These are phyloP conservation scores for Bubalus kerabau DNA, from an alignment of 2,113 vertebrate genomes.

Conservation along the genomic window DNA sequence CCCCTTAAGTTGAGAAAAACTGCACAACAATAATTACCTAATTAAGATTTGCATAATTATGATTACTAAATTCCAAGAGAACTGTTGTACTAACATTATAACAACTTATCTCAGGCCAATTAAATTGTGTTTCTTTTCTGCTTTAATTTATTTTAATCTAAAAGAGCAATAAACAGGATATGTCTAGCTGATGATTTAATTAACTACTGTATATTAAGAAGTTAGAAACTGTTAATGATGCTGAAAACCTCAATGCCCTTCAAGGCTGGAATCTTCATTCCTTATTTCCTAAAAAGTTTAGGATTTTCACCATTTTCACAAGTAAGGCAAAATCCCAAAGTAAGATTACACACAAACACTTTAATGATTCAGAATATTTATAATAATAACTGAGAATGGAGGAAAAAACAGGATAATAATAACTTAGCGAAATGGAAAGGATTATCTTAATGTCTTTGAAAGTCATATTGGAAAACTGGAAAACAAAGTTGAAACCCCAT, in stretches of 20 bases:
- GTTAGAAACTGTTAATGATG: constrained; percentile 65
- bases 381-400: not conserved
- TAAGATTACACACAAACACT: not conserved
- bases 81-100: constrained; percentile 72
- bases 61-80: constrained; percentile 79
- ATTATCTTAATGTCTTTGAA: not conserved
- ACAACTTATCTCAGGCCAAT: constrained; percentile 74
- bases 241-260: constrained; percentile 59
- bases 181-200: constrained; percentile 77
- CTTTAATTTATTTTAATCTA: constrained; percentile 76
- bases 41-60: constrained; percentile 82
- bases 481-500: not conserved
- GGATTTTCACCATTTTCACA: constrained; percentile 27
- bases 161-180: constrained; percentile 69
- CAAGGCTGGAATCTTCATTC: not conserved
- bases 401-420: not conserved
- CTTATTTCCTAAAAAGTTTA: not conserved
- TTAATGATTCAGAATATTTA: not conserved
- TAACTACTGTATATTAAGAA: constrained; percentile 66
- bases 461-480: not conserved
- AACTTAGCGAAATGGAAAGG: not conserved
- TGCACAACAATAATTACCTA: constrained; percentile 76
- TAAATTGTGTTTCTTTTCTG: constrained; percentile 71
- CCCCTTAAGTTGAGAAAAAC: constrained; percentile 71
- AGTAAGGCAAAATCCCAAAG: not conserved